Percentiles rank a stretch among this genome's conserved stretches.
Evolutionary conservation across 2,797 vertebrate genomes (phyloP).

Genomic region (Spondyliosoma cantharus): DNA sequence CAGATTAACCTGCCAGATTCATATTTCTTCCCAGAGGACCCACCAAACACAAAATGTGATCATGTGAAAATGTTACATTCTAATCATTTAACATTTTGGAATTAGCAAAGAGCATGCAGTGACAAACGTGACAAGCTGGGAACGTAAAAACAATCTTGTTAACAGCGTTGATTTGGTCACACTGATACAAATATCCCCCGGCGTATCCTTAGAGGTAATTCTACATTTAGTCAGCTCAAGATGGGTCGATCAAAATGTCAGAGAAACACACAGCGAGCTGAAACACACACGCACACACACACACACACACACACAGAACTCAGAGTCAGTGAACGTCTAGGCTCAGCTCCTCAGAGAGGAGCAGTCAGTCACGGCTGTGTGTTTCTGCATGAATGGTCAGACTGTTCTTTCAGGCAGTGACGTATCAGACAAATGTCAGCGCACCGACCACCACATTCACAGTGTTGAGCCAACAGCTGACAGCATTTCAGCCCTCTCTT

Average conservation of each 20-base stretch:
- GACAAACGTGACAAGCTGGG: background rate
- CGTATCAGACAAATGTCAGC: constrained; percentile 49
- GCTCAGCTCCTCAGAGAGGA: constrained; percentile 38
- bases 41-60: background rate
- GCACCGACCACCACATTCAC: constrained; percentile 5
- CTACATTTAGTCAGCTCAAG: constrained; percentile 15
- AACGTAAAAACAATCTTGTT: constrained; percentile 26
- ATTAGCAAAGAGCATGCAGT: background rate
- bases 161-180: background rate
- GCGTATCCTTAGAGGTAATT: background rate
- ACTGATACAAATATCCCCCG: background rate
- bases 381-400: constrained; percentile 54
- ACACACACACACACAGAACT: constrained; percentile 23
- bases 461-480: constrained; percentile 1
- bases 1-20: no score
- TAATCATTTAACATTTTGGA: background rate
- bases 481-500: constrained; percentile 15
- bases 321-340: constrained; percentile 16
- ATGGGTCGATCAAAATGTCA: constrained; percentile 44
- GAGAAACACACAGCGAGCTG: constrained; percentile 23
- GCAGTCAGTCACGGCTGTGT: constrained; percentile 19
- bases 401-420: constrained; percentile 23
- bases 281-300: constrained; percentile 16
- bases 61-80: no score
- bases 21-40: no score